Base-by-base conservation (phyloP, 2,888 invertebrate species). In the Erebia palarica region DNA sequence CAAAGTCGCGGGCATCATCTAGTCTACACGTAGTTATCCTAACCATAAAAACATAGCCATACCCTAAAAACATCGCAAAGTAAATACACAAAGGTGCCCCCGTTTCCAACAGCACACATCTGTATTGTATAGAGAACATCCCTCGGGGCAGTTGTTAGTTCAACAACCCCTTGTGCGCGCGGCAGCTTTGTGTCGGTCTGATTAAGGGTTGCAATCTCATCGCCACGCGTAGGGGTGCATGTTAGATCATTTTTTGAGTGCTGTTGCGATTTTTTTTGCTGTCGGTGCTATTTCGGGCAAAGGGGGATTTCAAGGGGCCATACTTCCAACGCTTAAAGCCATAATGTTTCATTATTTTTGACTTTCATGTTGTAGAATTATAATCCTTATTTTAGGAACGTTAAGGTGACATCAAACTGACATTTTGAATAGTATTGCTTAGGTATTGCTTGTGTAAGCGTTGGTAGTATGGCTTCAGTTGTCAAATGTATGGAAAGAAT, bases 131-230 rank as follows among this genome's bases (percentile, higher is more conserved):
- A 36, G 36, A 68, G 16, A 55, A 53, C 71, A 57, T 53, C 55
- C 63, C 72, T 53, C 18, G 21, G 55, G 72, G 53, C 53, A 21
- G 59, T 64, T 61, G 57, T 71, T 73, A 75, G 73, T 75, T 73
- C 75, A 69, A 73, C 74, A 69, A 69, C 74, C 75, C 71, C 72
- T 44, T 44, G 60, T 58, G 61, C 68, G 61, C 68, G 72, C 71
- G 64, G 63, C n/a, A 61, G 61, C 68, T 73, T 75, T 76, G 76
- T 74, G 69, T 66, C 73, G 69, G 71, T 66, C 76, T 78, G 57
- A 58, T 58, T 78, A 76, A 78, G 76, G 72, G 69, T 66, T 70
- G 73, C 73, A 72, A 75, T 75, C 73, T 73, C 72, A 73, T 58
- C 57, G 21, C 57, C 21, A 74, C 72, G 73, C 55, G 49, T 51